Evolutionary conservation across 2,797 vertebrate species (phyloP).

Genomic region (Psittacula echo): DNA sequence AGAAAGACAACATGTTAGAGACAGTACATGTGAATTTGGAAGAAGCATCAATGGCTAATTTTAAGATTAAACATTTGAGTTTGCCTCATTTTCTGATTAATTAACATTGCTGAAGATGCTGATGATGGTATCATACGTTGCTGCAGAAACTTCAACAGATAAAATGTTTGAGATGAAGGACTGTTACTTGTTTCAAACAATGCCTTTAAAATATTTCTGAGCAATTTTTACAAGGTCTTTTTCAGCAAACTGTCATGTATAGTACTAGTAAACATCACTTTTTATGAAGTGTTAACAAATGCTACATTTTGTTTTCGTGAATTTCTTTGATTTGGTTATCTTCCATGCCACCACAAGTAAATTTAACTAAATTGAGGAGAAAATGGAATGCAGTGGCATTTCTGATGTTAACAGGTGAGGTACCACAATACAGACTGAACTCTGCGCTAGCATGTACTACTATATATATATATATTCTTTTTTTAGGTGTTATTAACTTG

Average conservation of each 20-base stretch:
- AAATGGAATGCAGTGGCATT: background rate
- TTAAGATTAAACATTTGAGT: background rate
- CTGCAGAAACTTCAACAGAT: background rate
- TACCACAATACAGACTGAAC: background rate
- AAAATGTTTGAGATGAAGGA: background rate
- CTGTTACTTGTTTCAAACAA: background rate
- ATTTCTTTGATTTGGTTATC: background rate
- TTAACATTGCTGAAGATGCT: background rate
- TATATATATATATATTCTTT: background rate
- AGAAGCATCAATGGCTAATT: background rate
- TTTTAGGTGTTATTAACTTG: background rate
- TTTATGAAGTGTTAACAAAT: background rate
- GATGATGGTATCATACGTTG: background rate
- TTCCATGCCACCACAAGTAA: background rate
- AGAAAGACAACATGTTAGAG: background rate
- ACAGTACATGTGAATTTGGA: background rate
- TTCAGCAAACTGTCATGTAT: background rate
- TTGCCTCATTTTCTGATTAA: background rate
- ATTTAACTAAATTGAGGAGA: background rate
- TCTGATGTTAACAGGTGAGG: background rate
- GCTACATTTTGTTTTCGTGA: accelerated
- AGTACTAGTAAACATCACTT: background rate
- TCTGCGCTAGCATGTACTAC: background rate
- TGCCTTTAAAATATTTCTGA: background rate
- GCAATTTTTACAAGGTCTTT: background rate